These are phyloP conservation scores for Limnephilus lunatus DNA, from an alignment of 2,888 invertebrate genomes.

Conservation along the genomic window DNA sequence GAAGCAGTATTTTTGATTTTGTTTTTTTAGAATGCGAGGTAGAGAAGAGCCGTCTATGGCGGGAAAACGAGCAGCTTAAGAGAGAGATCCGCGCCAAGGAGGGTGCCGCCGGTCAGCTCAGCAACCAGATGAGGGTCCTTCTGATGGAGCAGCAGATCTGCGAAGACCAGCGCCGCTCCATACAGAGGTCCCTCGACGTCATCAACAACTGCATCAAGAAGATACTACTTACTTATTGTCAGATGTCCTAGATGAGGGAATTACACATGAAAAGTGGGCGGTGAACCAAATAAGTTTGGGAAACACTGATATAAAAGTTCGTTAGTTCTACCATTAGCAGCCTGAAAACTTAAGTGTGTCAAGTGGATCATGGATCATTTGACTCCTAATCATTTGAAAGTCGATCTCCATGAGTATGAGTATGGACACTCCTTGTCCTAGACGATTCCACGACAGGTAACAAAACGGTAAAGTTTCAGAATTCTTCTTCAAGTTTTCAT, in stretches of 20 bases:
- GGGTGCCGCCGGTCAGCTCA: constrained; percentile 73
- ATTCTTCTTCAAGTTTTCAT: no score
- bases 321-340: no score
- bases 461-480: no score
- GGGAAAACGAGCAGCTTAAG: constrained; percentile 74
- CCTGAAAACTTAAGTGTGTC: no score
- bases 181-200: constrained; percentile 70
- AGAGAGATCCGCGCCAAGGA: constrained; percentile 76
- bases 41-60: constrained; percentile 74
- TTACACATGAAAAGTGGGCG: background rate
- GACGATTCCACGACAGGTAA: no score
- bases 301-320: no score
- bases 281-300: no score
- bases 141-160: constrained; percentile 70
- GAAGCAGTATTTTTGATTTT: background rate
- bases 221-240: background rate
- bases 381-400: no score
- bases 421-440: no score
- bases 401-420: no score
- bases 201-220: constrained; percentile 67
- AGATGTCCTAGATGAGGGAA: background rate
- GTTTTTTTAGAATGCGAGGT: constrained; percentile 74
- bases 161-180: constrained; percentile 67
- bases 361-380: no score
- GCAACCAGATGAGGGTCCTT: constrained; percentile 72